Evolutionary conservation across 2,113 vertebrate genomes (phyloP).

Genomic region (Microtus montanus): DNA sequence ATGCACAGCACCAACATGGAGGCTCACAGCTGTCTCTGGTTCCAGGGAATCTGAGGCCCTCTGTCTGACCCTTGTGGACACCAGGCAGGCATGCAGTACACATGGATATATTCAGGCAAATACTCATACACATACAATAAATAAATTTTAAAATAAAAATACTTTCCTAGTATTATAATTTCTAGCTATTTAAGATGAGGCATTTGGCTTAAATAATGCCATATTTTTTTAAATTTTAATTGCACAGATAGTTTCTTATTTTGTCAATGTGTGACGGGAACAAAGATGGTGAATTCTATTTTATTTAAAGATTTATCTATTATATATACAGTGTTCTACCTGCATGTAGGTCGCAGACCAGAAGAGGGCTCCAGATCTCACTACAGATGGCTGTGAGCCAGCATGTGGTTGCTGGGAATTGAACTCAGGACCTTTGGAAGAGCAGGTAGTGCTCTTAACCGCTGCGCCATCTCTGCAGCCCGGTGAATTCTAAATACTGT

Average conservation of each 20-base stretch:
- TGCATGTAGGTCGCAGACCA: too few relatives aligned
- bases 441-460: too few relatives aligned
- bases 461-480: too few relatives aligned
- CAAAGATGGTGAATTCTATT: neutral
- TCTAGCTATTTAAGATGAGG: neutral
- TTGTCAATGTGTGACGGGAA: neutral
- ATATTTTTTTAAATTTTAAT: neutral
- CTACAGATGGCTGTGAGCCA: too few relatives aligned
- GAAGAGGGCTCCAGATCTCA: too few relatives aligned
- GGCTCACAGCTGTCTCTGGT: neutral
- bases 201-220: neutral
- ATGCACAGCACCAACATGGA: neutral
- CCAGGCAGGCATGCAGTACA: neutral
- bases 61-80: neutral
- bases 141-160: neutral
- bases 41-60: neutral
- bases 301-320: neutral
- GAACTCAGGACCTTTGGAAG: too few relatives aligned
- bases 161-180: neutral
- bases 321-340: too few relatives aligned
- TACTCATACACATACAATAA: neutral
- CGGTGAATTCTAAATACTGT: neutral
- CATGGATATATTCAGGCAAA: neutral
- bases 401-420: too few relatives aligned
- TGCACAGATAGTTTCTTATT: neutral